Conservation (phyloP, 30 jellyfish, hydroid and myxozoan species). For the Mastigias papua region DNA sequence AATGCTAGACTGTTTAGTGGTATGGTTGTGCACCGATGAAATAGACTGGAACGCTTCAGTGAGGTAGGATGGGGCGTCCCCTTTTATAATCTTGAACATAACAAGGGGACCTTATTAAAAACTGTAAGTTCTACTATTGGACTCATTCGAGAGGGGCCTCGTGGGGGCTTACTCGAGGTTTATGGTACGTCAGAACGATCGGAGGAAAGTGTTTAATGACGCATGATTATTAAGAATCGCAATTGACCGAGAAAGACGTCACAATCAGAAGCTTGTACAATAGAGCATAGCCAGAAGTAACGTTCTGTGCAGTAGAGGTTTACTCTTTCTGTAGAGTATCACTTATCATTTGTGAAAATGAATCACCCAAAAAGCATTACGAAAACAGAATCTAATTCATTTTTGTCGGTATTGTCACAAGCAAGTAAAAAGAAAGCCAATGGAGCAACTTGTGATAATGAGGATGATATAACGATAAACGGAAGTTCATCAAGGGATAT, state of each 20-base stretch:
- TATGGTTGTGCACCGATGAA: too few relatives aligned
- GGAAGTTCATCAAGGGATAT: not conserved
- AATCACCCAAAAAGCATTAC: not conserved
- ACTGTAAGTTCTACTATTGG: too few relatives aligned
- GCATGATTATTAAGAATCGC: not conserved
- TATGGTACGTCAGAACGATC: not conserved
- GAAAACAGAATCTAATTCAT: not conserved
- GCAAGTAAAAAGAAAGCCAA: not conserved
- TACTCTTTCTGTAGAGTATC: not conserved
- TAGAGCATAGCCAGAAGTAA: not conserved
- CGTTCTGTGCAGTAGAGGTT: not conserved
- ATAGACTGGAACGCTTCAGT: too few relatives aligned
- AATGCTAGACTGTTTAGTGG: too few relatives aligned
- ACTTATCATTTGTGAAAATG: not conserved
- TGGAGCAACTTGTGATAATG: not conserved
- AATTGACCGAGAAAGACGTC: not conserved
- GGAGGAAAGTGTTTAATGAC: not conserved
- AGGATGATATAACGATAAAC: not conserved
- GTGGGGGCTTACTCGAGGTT: not conserved
- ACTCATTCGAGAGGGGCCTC: too few relatives aligned
- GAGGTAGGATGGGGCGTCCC: too few relatives aligned
- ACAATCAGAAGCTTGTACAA: not conserved
- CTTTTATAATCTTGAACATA: too few relatives aligned
- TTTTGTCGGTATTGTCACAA: not conserved
- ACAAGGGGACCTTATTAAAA: too few relatives aligned